Evolutionary conservation across 2,113 vertebrate genomes (phyloP).

Genomic region (Hylia prasina): DNA sequence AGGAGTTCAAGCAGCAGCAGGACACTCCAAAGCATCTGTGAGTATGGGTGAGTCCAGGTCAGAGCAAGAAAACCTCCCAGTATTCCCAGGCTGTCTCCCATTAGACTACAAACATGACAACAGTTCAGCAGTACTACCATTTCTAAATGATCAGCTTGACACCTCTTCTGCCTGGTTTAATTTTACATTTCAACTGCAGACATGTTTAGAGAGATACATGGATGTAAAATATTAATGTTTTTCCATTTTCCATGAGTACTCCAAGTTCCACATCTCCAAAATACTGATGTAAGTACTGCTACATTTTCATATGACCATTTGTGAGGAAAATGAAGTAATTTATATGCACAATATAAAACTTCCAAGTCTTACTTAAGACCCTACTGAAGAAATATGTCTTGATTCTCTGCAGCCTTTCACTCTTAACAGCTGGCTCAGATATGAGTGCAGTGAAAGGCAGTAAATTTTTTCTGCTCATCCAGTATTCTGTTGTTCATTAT

Average conservation of each 20-base stretch:
- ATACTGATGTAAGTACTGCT: background rate
- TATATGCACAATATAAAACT: background rate
- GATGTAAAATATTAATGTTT: background rate
- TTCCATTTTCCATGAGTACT: background rate
- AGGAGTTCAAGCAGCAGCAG: background rate
- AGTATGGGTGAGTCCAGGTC: fast-evolving
- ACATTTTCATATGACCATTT: background rate
- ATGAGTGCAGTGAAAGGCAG: background rate
- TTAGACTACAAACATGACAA: background rate
- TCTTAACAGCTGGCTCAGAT: background rate
- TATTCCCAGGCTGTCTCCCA: background rate
- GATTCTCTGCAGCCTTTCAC: background rate
- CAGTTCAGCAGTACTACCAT: background rate
- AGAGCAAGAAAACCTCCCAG: background rate
- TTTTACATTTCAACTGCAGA: background rate
- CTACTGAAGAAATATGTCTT: background rate
- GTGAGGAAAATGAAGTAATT: background rate
- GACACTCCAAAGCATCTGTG: fast-evolving
- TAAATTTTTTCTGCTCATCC: background rate
- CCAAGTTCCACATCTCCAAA: background rate
- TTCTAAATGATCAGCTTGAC: background rate
- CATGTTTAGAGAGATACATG: background rate
- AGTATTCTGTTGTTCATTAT: background rate
- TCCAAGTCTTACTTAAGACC: background rate
- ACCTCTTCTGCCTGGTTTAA: background rate